phyloP scores from a whole-genome alignment of 1,140 invertebrate species.

The Stegodyphus dumicola region DNA sequence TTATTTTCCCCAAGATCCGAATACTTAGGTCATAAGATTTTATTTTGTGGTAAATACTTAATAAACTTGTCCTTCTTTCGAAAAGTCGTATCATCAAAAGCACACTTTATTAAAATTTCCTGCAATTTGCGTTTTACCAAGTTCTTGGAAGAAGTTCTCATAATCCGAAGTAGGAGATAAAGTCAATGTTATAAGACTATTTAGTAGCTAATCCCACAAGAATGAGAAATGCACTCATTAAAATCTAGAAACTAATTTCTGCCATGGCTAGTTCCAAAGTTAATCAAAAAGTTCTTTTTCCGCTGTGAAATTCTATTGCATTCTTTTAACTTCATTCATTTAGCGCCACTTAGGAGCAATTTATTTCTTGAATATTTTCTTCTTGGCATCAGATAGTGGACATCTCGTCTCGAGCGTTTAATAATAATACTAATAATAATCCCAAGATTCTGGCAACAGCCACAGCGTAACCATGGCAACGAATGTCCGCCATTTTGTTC shows the following conservation, averaged over 20 bases:
- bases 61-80: neutral
- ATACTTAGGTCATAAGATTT: neutral
- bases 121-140: conserved; percentile 20
- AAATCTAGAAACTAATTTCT: conserved; percentile 58
- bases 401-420: conserved; percentile 40
- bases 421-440: conserved; percentile 58
- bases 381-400: conserved; percentile 39
- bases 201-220: conserved; percentile 45
- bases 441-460: conserved; percentile 43
- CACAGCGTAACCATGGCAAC: conserved; percentile 35
- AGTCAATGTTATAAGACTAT: conserved; percentile 20
- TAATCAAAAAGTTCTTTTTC: conserved; percentile 57
- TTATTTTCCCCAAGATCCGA: too few species aligned
- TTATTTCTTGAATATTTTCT: conserved; percentile 56
- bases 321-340: conserved; percentile 58
- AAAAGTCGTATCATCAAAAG: neutral
- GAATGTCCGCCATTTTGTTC: conserved; percentile 55
- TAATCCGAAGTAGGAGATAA: conserved; percentile 1
- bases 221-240: conserved; percentile 52
- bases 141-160: neutral
- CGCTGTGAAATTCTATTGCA: conserved; percentile 24
- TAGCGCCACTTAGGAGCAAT: conserved; percentile 55
- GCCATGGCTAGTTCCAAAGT: conserved; percentile 45
- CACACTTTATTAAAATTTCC: conserved; percentile 31
- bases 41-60: neutral